Base-by-base conservation (phyloP, 2,113 vertebrate genomes). In the Perca fluviatilis region DNA sequence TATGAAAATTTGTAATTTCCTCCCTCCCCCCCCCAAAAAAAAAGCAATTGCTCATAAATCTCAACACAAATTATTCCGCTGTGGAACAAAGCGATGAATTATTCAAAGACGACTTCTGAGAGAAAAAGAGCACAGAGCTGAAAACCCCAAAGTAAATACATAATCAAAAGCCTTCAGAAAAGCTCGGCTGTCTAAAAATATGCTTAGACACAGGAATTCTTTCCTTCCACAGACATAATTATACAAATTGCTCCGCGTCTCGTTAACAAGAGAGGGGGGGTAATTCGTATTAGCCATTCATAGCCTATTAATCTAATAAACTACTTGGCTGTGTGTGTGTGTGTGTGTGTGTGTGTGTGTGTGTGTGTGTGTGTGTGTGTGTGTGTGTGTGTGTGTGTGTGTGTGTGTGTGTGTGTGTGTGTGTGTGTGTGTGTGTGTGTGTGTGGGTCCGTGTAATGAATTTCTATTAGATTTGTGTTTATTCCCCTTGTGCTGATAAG, bases 401-500 rank as follows among this genome's bases (percentile, higher is more conserved):
- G 51, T 66, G 46, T 43, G 68, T 68, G 69, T 66, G 73, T 84
- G 56, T 82, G 84, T 69, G 76, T 57, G 72, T 56, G 65, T 46
- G 53, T 49, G 78, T 65, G 81, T 60, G 57, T 78, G 77, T 77
- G 78, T n/a, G n/a, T n/a, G n/a, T n/a, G n/a, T 77, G 73, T 33
- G 80, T 88, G 74, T 85, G 78, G 83, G 88, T 84, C 62, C 81
- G 85, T 76, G 83, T 94, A 93, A 96, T 95, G 91, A 96, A 94
- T 96, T 97, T 96, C 94, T 96, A 94, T 95, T 95, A 94, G 88
- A 96, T 96, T 95, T 96, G 94, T 91, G 95, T 95, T 97, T 97
- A 96, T 96, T 96, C 94, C 95, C 93, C 93, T 86, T 77, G 91
- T 96, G 92, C 94, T 96, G 95, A 95, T 96, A 96, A 95, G 95